These are phyloP conservation scores for Deilephila porcellus DNA, from an alignment of 2,888 invertebrate genomes.

Conservation along the genomic window DNA sequence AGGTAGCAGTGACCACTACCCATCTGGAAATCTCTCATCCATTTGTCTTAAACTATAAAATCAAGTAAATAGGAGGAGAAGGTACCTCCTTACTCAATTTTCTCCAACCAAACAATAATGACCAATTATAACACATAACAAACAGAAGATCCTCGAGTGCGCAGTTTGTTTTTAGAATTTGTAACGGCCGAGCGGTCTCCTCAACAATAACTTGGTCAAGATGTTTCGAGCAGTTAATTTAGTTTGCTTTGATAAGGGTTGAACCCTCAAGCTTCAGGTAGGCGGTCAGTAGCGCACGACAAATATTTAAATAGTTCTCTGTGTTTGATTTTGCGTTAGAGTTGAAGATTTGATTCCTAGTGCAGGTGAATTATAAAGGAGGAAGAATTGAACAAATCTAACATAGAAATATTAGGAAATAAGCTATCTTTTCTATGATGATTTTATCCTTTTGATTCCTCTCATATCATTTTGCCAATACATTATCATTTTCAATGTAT, in stretches of 20 bases:
- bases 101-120: background rate
- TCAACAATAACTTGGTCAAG: slow-evolving; percentile 81
- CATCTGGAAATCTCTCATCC: no score
- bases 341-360: background rate
- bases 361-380: background rate
- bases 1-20: no score
- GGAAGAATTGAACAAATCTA: no score
- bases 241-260: slow-evolving; percentile 82
- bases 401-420: no score
- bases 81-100: background rate
- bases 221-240: slow-evolving; percentile 82
- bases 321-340: slow-evolving; percentile 4
- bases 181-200: slow-evolving; percentile 54
- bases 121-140: slow-evolving; percentile 15
- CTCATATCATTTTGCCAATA: no score
- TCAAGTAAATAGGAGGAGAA: no score
- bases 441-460: no score
- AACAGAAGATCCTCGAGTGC: background rate
- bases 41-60: background rate
- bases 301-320: slow-evolving; percentile 38
- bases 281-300: slow-evolving; percentile 54
- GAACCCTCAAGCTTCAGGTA: slow-evolving; percentile 71
- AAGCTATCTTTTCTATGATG: no score
- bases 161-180: slow-evolving; percentile 78
- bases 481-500: no score